Percentiles rank a stretch among this genome's conserved stretches.
Conservation (phyloP, 2,797 vertebrate species). For the Percopsis omiscomaycus region DNA sequence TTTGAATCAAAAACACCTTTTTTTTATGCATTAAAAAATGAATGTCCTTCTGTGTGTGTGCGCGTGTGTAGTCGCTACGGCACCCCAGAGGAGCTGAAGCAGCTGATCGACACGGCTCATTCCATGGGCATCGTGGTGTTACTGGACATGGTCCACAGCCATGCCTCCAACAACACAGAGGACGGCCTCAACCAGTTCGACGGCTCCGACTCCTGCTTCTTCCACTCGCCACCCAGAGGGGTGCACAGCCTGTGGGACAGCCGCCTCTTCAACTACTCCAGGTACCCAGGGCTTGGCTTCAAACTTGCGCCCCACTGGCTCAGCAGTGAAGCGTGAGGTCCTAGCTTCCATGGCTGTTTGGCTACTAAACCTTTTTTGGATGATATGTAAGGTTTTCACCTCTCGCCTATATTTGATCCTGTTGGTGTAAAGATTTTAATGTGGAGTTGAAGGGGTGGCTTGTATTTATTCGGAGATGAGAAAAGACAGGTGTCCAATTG, state of each 20-base stretch:
- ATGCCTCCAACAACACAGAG: slow-evolving; percentile 93
- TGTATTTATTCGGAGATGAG: no score
- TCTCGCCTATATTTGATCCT: no score
- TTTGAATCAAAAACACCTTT: slow-evolving; percentile 18
- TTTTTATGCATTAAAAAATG: background rate
- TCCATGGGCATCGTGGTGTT: slow-evolving; percentile 91
- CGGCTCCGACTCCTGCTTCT: slow-evolving; percentile 92
- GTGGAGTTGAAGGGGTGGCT: no score
- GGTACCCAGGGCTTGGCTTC: slow-evolving; percentile 64
- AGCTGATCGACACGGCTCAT: slow-evolving; percentile 92
- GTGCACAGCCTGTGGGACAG: slow-evolving; percentile 90
- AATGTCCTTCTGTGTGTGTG: slow-evolving; percentile 9
- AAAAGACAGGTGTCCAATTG: no score
- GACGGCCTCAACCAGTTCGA: slow-evolving; percentile 94
- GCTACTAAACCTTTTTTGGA: no score
- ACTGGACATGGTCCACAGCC: slow-evolving; percentile 94
- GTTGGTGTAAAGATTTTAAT: no score
- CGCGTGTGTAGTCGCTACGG: slow-evolving; percentile 85
- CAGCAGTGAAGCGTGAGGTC: no score
- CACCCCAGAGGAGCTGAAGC: slow-evolving; percentile 92
- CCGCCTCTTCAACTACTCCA: slow-evolving; percentile 92
- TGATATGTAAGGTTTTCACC: no score
- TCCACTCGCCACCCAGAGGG: slow-evolving; percentile 88
- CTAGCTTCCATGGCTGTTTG: no score
- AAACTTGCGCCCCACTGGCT: no score